Conservation (phyloP, 2,888 invertebrate genomes). For the Platypus cylindrus region DNA sequence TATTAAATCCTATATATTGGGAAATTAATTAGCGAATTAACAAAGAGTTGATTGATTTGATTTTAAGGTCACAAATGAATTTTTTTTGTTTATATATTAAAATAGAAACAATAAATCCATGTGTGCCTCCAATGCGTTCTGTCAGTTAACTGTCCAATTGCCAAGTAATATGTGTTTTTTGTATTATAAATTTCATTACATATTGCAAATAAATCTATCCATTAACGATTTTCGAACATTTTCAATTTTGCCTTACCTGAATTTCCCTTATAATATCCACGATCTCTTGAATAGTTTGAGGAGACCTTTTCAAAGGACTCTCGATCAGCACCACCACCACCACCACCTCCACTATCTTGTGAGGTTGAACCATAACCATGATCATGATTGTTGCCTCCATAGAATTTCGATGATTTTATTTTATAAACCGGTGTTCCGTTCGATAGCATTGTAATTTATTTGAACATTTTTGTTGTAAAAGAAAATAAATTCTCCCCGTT, state of each 20-base stretch:
- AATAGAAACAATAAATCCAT: no score
- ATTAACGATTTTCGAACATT: no score
- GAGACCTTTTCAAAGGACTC: constrained; percentile 25
- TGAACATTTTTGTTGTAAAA: constrained; percentile 16
- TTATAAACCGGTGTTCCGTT: constrained; percentile 44
- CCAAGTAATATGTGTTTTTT: no score
- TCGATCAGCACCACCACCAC: no score
- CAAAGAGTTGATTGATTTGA: no score
- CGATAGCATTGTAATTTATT: constrained; percentile 54
- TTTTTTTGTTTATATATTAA: no score
- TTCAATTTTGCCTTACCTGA: constrained; percentile 9
- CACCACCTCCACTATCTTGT: constrained; percentile 37
- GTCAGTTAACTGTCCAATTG: no score
- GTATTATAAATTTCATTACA: no score
- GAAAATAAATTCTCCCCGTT: constrained; percentile 1
- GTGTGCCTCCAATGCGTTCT: no score
- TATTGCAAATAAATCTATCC: no score
- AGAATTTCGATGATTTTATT: constrained; percentile 47
- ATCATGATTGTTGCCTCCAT: constrained; percentile 33
- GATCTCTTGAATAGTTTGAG: constrained; percentile 8
- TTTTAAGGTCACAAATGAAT: no score
- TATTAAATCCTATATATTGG: constrained; percentile 15
- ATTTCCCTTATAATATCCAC: constrained; percentile 10
- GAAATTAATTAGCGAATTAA: background rate
- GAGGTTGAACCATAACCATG: constrained; percentile 38